These are phyloP conservation scores for Entomobrya multifasciata DNA, from an alignment of 2,888 invertebrate species.

Conservation along the genomic window DNA sequence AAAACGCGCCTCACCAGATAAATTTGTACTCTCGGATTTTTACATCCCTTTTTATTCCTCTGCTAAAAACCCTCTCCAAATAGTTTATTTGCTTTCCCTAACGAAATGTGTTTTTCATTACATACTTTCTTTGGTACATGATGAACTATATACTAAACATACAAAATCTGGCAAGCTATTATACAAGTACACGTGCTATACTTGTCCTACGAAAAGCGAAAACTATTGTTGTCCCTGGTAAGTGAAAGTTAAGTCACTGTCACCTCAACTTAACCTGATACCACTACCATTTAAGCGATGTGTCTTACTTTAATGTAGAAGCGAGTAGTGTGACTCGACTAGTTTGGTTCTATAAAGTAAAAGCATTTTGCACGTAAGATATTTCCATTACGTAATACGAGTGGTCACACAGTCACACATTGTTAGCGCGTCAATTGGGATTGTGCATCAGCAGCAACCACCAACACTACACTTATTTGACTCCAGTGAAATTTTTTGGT, in stretches of 20 bases:
- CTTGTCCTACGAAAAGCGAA: too few relatives aligned
- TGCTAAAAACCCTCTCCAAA: not conserved
- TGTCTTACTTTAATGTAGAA: not conserved
- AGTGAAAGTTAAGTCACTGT: not conserved
- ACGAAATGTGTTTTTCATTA: not conserved
- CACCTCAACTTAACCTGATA: slow-evolving; percentile 13
- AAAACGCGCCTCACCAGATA: not conserved
- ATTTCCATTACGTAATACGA: slow-evolving; percentile 30
- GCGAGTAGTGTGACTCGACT: not conserved
- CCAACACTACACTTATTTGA: not conserved
- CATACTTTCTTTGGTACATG: not conserved
- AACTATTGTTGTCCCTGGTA: not conserved
- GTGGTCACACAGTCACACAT: slow-evolving; percentile 35
- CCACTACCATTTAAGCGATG: not conserved
- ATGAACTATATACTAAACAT: too few relatives aligned
- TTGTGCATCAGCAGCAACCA: not conserved
- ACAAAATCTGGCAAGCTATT: not conserved
- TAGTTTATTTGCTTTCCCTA: slow-evolving; percentile 2
- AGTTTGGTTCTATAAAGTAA: not conserved
- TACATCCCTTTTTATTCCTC: not conserved
- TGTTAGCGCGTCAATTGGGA: slow-evolving; percentile 42
- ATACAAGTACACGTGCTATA: not conserved
- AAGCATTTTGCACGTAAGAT: not conserved
- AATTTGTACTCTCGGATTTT: not conserved
- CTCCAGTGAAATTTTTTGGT: not conserved